Percentiles rank a stretch among this genome's conserved stretches.
Conservation (phyloP, 2,797 vertebrate genomes). For the Sebastiscus tertius region DNA sequence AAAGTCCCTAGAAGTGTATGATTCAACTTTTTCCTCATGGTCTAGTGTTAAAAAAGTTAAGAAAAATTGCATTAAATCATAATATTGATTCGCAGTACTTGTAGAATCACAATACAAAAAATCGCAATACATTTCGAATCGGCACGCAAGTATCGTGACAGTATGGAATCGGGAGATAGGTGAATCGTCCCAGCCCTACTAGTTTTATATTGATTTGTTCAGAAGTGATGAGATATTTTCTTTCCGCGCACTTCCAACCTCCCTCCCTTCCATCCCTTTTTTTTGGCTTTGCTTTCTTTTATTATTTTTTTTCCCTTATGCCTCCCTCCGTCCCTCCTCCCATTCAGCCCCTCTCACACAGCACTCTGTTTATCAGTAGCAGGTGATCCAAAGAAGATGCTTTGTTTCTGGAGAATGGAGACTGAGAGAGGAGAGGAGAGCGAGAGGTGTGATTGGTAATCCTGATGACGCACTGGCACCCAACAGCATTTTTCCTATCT, state of each 20-base stretch:
- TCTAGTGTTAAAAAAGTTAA: too few species aligned
- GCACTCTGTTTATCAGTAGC: conserved; percentile 59
- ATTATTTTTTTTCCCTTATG: conserved; percentile 27
- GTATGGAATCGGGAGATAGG: too few species aligned
- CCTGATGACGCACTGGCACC: conserved; percentile 64
- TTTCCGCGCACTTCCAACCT: not conserved
- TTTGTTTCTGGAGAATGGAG: conserved; percentile 70
- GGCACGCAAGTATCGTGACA: too few species aligned
- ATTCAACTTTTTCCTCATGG: too few species aligned
- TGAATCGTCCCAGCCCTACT: too few species aligned
- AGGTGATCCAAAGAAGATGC: conserved; percentile 74
- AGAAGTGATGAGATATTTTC: not conserved
- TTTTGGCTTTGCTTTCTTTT: not conserved
- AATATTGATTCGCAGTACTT: too few species aligned
- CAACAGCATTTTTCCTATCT: conserved; percentile 44
- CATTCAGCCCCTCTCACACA: conserved; percentile 51
- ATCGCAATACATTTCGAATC: too few species aligned
- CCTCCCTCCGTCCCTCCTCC: conserved; percentile 52
- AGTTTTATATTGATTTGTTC: not conserved
- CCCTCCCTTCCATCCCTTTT: not conserved
- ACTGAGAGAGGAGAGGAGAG: conserved; percentile 36
- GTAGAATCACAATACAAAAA: too few species aligned
- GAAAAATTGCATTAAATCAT: too few species aligned
- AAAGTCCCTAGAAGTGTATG: too few species aligned
- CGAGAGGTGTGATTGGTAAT: conserved; percentile 72